A percentile compares a stretch with the other conserved stretches of the same genome.
phyloP scores from a whole-genome alignment of 2,113 vertebrate genomes.

The Apodemus sylvaticus region DNA sequence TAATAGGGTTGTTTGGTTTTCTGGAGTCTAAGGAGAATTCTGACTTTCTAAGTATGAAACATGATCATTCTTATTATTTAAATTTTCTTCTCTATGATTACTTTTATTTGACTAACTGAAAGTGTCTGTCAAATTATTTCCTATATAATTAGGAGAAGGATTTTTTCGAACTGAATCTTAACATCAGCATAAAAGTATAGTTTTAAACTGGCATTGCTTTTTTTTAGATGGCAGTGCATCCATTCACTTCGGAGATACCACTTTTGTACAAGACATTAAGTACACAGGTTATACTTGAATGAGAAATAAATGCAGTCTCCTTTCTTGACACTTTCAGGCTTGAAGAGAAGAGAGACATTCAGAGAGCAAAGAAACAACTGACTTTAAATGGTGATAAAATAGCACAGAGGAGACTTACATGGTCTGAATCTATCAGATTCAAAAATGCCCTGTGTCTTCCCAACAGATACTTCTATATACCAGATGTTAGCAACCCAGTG shows the following conservation, averaged over 20 bases:
- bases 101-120: constrained; percentile 26
- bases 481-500: background rate
- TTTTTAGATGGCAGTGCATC: background rate
- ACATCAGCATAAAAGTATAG: background rate
- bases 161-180: constrained; percentile 41
- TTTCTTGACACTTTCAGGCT: background rate
- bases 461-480: background rate
- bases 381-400: background rate
- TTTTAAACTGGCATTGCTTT: constrained; percentile 38
- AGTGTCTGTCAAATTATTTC: constrained; percentile 21
- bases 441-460: background rate
- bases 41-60: constrained; percentile 3
- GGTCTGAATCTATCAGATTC: background rate
- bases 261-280: background rate
- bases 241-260: background rate
- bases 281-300: background rate
- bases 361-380: background rate
- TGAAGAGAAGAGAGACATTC: background rate
- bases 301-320: background rate
- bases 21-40: no score
- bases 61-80: constrained; percentile 39
- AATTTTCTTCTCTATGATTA: background rate
- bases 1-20: no score
- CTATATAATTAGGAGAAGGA: background rate
- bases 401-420: background rate